Evolutionary conservation across 2,888 invertebrate genomes (phyloP).

Genomic region (Pseudanteris insignis): DNA sequence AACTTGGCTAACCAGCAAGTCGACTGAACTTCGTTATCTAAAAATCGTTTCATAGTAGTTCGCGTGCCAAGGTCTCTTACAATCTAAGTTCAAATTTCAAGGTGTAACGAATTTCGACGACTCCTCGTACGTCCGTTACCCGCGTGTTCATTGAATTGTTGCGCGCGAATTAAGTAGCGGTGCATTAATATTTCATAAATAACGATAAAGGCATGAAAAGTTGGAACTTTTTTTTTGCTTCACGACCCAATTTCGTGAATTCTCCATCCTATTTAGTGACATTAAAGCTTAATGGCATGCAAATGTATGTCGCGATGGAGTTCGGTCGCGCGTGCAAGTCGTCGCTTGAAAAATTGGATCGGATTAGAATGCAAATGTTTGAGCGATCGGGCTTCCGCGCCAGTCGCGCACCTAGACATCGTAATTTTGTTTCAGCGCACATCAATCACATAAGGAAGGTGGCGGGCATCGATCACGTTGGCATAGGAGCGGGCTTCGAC

Average conservation of each 20-base stretch:
- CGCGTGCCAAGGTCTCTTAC: not conserved
- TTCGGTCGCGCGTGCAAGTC: constrained; percentile 19
- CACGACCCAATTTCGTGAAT: constrained; percentile 20
- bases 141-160: not conserved
- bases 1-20: too few relatives aligned
- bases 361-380: constrained; percentile 45
- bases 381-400: constrained; percentile 23
- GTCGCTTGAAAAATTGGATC: constrained; percentile 34
- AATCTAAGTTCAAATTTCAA: not conserved
- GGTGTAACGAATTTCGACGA: too few relatives aligned
- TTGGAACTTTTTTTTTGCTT: constrained; percentile 1
- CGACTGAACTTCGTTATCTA: too few relatives aligned
- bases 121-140: not conserved
- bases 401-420: constrained; percentile 37
- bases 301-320: constrained; percentile 28
- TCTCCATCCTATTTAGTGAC: constrained; percentile 20
- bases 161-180: not conserved
- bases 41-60: too few relatives aligned
- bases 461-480: constrained; percentile 88
- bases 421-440: constrained; percentile 75
- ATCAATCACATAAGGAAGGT: constrained; percentile 88
- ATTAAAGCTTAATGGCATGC: constrained; percentile 35
- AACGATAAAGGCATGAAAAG: constrained; percentile 1
- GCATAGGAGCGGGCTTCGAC: constrained; percentile 88
- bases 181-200: constrained; percentile 16